phyloP scores from a whole-genome alignment of 92 coral and sea anemone species.

The Zoanthus gigantus region DNA sequence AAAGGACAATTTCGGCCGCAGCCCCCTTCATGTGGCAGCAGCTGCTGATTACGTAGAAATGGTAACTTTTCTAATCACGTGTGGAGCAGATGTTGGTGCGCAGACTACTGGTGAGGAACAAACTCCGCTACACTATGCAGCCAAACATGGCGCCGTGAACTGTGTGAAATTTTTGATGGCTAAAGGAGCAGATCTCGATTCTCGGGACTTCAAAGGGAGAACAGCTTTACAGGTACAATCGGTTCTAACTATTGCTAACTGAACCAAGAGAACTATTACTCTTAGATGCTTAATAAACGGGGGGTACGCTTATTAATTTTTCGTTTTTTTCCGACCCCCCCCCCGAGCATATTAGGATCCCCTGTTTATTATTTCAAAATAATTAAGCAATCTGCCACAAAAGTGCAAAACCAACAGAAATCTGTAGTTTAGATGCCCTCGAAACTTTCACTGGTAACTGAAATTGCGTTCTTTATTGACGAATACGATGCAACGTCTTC shows the following conservation, averaged over 20 bases:
- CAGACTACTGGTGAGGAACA: conserved; percentile 66
- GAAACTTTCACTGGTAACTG: too few species aligned
- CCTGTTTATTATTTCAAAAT: too few species aligned
- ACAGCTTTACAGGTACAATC: conserved; percentile 65
- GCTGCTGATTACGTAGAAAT: conserved; percentile 70
- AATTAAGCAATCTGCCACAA: too few species aligned
- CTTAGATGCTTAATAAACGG: too few species aligned
- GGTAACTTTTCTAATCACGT: conserved; percentile 65
- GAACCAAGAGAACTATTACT: too few species aligned
- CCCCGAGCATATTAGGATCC: too few species aligned
- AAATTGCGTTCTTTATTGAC: too few species aligned
- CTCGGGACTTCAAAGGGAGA: conserved; percentile 66
- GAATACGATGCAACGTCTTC: too few species aligned
- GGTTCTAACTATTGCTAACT: not conserved
- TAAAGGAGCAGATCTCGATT: conserved; percentile 63
- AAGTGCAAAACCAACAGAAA: too few species aligned
- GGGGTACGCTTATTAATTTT: too few species aligned
- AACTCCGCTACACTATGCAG: conserved; percentile 69
- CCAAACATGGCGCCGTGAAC: conserved; percentile 64
- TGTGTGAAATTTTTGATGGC: conserved; percentile 69
- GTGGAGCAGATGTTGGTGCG: conserved; percentile 63
- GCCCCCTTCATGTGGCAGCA: conserved; percentile 75
- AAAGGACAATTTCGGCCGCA: conserved; percentile 67
- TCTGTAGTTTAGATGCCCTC: too few species aligned
- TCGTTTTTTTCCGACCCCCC: too few species aligned